Conservation (phyloP, 2,113 vertebrate genomes). For the Caretta caretta region DNA sequence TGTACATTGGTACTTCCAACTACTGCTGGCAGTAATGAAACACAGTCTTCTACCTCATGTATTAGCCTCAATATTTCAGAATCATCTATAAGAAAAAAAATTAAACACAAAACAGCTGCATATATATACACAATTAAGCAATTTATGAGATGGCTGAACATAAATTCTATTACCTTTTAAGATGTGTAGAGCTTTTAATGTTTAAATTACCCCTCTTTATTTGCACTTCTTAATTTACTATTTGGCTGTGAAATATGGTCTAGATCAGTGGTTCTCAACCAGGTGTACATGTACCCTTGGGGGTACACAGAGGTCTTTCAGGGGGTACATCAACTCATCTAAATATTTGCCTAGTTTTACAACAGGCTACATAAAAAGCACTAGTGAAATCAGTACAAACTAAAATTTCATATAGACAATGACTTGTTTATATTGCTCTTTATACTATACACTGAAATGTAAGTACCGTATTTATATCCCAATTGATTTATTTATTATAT, state of each 20-base stretch:
- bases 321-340: no score
- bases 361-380: no score
- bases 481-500: no score
- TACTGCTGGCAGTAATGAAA: conserved; percentile 79
- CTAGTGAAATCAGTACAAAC: no score
- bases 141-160: background rate
- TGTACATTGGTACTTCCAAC: conserved; percentile 70
- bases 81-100: conserved; percentile 72
- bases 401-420: no score
- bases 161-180: background rate
- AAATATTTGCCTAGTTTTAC: no score
- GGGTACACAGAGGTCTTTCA: no score
- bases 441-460: no score
- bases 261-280: background rate
- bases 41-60: conserved; percentile 80
- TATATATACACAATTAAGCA: background rate
- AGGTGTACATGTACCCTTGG: no score
- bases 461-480: no score
- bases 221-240: background rate
- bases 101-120: background rate
- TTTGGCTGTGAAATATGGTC: background rate
- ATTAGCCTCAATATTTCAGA: conserved; percentile 84
- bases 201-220: background rate
- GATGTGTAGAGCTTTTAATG: background rate
- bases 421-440: no score